Conservation (phyloP, 2,797 vertebrate species). For the Argentina silus region DNA sequence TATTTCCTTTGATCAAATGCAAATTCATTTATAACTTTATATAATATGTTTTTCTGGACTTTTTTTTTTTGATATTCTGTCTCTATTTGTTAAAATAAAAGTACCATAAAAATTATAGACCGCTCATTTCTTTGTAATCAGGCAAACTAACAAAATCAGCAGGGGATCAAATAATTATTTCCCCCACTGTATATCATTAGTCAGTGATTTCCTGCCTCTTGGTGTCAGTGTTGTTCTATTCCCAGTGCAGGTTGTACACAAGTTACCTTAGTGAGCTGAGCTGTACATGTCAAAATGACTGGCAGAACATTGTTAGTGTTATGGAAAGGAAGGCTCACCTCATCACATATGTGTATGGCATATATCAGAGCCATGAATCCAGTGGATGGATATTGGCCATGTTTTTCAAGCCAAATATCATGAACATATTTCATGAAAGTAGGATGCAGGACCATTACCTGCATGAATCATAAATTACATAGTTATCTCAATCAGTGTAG, state of each 20-base stretch:
- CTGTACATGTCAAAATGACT: background rate
- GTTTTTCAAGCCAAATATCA: slow-evolving; percentile 25
- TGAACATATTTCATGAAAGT: slow-evolving; percentile 19
- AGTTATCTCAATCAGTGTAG: background rate
- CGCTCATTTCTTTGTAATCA: no score
- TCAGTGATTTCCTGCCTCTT: no score
- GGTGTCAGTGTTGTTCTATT: no score
- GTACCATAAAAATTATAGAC: no score
- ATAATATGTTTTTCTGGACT: no score
- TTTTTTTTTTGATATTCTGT: no score
- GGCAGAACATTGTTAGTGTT: background rate
- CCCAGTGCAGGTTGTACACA: background rate
- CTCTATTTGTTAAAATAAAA: no score
- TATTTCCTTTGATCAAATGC: no score
- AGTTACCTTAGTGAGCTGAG: background rate
- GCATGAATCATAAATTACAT: background rate
- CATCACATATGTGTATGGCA: slow-evolving; percentile 45
- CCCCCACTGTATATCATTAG: no score
- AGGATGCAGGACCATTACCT: slow-evolving; percentile 51
- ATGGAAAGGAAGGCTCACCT: slow-evolving; percentile 27
- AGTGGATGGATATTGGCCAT: slow-evolving; percentile 42
- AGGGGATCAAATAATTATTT: no score
- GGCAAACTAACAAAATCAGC: no score
- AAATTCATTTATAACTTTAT: no score
- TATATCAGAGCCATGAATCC: slow-evolving; percentile 46